Percentiles rank a stretch among this genome's conserved stretches.
These are phyloP conservation scores for Epizoanthus rinbou DNA, from an alignment of 92 coral and sea anemone genomes.

Conservation along the genomic window DNA sequence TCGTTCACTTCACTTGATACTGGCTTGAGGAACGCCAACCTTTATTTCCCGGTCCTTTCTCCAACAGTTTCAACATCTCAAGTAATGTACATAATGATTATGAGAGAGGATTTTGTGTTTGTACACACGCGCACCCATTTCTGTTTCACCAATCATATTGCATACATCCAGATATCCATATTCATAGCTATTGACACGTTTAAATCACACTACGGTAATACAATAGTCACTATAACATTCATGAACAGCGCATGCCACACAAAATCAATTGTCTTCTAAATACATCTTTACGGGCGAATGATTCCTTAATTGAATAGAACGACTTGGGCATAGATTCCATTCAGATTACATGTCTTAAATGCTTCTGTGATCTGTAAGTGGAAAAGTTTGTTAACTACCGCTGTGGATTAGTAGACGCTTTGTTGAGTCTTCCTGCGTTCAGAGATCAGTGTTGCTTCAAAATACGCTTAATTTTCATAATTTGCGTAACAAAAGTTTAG, in stretches of 20 bases:
- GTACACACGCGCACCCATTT: slow-evolving; percentile 13
- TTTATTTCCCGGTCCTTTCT: slow-evolving; percentile 13
- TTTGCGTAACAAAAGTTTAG: too few species aligned
- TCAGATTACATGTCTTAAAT: too few species aligned
- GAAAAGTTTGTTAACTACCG: too few species aligned
- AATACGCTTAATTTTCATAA: too few species aligned
- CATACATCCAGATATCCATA: slow-evolving; percentile 4
- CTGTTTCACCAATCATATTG: slow-evolving; percentile 15
- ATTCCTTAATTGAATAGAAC: too few species aligned
- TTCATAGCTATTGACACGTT: background rate
- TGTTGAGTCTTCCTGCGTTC: too few species aligned
- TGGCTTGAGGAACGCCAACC: background rate
- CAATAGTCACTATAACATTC: slow-evolving; percentile 17
- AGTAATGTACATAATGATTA: slow-evolving; percentile 11
- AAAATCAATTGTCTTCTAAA: too few species aligned
- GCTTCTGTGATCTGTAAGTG: too few species aligned
- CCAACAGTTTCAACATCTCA: slow-evolving; percentile 7
- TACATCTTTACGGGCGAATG: too few species aligned
- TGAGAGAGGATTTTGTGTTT: background rate
- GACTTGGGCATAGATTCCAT: too few species aligned
- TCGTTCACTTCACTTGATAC: background rate
- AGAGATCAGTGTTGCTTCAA: too few species aligned
- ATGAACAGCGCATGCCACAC: background rate
- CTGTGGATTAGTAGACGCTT: too few species aligned
- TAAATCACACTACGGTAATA: slow-evolving; percentile 12